A percentile compares a stretch with the other conserved stretches of the same genome.
Conservation (phyloP, 2,113 vertebrate genomes). For the Melanerpes formicivorus region DNA sequence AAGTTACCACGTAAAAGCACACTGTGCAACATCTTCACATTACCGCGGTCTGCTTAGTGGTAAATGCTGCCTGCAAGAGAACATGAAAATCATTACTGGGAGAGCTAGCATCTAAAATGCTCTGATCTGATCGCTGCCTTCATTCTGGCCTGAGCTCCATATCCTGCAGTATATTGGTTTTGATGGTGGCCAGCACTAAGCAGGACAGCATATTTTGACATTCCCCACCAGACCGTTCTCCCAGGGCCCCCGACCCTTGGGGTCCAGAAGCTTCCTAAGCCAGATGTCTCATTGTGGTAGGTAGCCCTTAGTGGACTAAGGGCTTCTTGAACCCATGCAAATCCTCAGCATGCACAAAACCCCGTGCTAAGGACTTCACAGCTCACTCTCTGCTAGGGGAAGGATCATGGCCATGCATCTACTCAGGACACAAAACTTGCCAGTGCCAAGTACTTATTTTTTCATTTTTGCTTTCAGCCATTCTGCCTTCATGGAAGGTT, state of each 20-base stretch:
- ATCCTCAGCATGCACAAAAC: neutral
- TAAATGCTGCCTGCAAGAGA: neutral
- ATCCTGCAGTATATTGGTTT: neutral
- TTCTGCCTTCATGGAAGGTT: neutral
- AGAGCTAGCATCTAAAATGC: neutral
- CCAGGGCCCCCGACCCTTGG: neutral
- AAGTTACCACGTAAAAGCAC: neutral
- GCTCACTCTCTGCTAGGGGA: neutral
- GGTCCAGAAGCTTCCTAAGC: neutral
- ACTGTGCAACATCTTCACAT: neutral
- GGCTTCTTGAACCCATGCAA: neutral
- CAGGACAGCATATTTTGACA: neutral
- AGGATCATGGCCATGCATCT: fast-evolving
- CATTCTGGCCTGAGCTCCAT: neutral
- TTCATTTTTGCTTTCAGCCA: neutral
- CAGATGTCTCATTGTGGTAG: neutral
- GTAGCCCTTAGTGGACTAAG: neutral
- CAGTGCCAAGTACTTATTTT: neutral
- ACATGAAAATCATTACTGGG: neutral
- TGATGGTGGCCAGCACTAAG: neutral
- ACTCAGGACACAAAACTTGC: neutral
- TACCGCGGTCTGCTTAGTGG: neutral
- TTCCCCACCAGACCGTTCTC: neutral
- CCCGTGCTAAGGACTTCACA: neutral
- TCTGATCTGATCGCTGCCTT: neutral